Evolutionary conservation across 2,888 invertebrate genomes (phyloP).

Genomic region (Venustoraphidia nigricollis): DNA sequence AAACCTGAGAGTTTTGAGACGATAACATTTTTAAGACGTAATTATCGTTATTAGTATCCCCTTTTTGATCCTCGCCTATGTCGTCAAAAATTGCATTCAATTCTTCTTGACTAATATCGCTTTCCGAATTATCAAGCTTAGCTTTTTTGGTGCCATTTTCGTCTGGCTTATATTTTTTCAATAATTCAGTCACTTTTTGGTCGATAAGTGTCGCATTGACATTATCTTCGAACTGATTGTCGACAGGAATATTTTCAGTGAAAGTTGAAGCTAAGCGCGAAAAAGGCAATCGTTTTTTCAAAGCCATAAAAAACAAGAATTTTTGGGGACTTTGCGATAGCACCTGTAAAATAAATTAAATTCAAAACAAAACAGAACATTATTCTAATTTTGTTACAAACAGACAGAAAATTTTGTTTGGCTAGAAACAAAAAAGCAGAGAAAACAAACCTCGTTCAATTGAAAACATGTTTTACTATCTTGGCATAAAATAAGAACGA

Average conservation of each 20-base stretch:
- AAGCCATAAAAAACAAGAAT: constrained; percentile 45
- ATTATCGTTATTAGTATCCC: constrained; percentile 39
- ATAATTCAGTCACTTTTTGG: constrained; percentile 7
- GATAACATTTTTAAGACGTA: constrained; percentile 59
- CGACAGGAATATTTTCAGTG: constrained; percentile 19
- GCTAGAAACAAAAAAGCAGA: too few species aligned
- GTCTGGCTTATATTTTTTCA: constrained; percentile 7
- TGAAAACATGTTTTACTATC: constrained; percentile 73
- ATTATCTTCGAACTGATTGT: constrained; percentile 15
- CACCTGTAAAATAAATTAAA: constrained; percentile 22
- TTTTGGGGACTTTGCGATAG: constrained; percentile 47
- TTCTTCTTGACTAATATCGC: constrained; percentile 17
- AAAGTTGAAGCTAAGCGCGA: constrained; percentile 37
- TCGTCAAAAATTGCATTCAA: constrained; percentile 15
- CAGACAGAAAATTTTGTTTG: not conserved
- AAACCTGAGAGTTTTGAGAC: constrained; percentile 8
- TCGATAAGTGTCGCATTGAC: constrained; percentile 4
- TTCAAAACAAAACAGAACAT: not conserved
- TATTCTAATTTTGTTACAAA: not conserved
- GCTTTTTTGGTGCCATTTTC: constrained; percentile 1
- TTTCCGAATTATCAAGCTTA: constrained; percentile 2
- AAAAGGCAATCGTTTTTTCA: constrained; percentile 40
- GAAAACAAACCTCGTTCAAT: constrained; percentile 37
- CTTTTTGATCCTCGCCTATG: constrained; percentile 24
- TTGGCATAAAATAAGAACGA: constrained; percentile 70